phyloP scores from a whole-genome alignment of 2,797 vertebrate genomes.

The Anomalospiza imberbis region DNA sequence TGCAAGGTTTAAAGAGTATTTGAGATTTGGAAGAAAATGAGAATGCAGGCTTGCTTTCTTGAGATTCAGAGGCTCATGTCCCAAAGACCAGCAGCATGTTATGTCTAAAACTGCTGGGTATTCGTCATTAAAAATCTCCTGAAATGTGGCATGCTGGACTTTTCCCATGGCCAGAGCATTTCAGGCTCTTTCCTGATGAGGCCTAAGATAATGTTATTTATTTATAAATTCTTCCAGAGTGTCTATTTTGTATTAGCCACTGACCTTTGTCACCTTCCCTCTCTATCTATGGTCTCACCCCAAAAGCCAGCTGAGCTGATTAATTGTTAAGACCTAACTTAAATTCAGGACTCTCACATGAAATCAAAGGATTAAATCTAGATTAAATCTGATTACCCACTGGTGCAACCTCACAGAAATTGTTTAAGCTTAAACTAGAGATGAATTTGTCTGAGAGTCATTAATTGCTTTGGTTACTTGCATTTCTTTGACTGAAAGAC shows the following conservation, averaged over 20 bases:
- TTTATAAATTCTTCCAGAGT: constrained; percentile 15
- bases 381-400: background rate
- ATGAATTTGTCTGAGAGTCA: constrained; percentile 23
- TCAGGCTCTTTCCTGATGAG: background rate
- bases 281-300: background rate
- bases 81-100: background rate
- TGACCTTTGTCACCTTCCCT: background rate
- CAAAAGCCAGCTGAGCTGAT: constrained; percentile 14
- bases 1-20: background rate
- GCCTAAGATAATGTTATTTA: background rate
- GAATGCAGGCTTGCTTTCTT: background rate
- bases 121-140: background rate
- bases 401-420: constrained; percentile 9
- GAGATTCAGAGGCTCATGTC: background rate
- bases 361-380: constrained; percentile 33
- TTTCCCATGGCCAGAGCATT: background rate
- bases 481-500: constrained; percentile 39
- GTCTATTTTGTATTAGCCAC: constrained; percentile 14
- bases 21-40: background rate
- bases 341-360: background rate
- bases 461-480: constrained; percentile 30
- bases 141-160: background rate
- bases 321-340: background rate
- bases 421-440: constrained; percentile 25
- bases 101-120: background rate